A percentile compares a stretch with the other conserved stretches of the same genome.
Evolutionary conservation across 92 coral and sea anemone species (phyloP).

Genomic region (Zoanthus solanderi): DNA sequence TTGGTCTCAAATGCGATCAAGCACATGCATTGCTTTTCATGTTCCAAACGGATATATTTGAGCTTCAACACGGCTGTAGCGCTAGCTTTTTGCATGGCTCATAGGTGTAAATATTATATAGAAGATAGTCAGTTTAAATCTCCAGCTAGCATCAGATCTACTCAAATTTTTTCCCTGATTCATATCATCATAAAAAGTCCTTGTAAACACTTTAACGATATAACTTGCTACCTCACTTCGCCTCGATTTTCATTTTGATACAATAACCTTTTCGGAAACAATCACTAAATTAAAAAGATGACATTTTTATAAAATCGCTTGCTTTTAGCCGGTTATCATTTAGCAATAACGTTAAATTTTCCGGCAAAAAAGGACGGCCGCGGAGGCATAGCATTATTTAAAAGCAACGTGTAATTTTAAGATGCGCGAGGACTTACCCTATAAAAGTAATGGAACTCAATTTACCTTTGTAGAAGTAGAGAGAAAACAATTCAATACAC

Average conservation of each 20-base stretch:
- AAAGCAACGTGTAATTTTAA: conserved; percentile 30
- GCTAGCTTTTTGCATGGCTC: conserved; percentile 11
- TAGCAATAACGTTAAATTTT: conserved; percentile 31
- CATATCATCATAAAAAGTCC: conserved; percentile 29
- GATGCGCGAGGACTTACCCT: conserved; percentile 20
- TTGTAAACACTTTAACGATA: not conserved
- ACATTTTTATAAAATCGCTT: not conserved
- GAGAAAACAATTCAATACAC: not conserved
- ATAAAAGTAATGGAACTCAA: conserved; percentile 47
- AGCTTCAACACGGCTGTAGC: not conserved
- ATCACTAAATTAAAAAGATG: conserved; percentile 16
- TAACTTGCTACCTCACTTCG: not conserved
- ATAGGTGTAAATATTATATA: conserved; percentile 2
- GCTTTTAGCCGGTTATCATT: conserved; percentile 18
- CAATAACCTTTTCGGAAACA: conserved; percentile 4
- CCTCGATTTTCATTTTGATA: too few species aligned
- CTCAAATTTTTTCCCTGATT: conserved; percentile 11
- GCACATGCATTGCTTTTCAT: not conserved
- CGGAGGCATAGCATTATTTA: conserved; percentile 37
- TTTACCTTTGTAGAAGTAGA: conserved; percentile 27
- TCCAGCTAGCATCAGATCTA: not conserved
- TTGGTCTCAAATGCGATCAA: too few species aligned
- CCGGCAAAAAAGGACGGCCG: conserved; percentile 42
- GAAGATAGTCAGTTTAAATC: conserved; percentile 9
- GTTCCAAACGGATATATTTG: conserved; percentile 10